Conservation (phyloP, 2,113 vertebrate species). For the Psittacula cyanocephala region DNA sequence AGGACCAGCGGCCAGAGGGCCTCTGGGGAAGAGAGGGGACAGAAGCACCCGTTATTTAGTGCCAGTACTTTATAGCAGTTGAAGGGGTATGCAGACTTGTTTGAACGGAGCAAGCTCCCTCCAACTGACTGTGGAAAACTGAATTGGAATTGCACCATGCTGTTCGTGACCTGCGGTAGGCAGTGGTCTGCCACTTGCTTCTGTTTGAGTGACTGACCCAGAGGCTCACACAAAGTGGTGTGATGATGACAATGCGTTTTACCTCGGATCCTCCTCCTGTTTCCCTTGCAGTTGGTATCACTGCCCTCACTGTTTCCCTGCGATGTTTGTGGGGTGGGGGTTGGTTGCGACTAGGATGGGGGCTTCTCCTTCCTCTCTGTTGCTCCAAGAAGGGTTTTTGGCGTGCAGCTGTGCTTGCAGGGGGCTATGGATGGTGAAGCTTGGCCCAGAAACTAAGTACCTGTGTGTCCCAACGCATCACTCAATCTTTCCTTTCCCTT, state of each 20-base stretch:
- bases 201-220: neutral
- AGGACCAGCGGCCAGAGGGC: no score
- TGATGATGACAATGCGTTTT: neutral
- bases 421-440: accelerated
- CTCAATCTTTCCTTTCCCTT: neutral
- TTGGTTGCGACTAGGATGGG: accelerated
- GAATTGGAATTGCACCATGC: accelerated
- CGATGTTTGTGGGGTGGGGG: accelerated
- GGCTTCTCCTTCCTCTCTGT: neutral
- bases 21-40: accelerated
- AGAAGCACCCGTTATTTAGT: accelerated
- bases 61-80: accelerated
- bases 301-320: no score
- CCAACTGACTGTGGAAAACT: accelerated
- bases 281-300: accelerated
- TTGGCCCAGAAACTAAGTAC: accelerated
- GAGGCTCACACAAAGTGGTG: no score
- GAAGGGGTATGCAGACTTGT: accelerated
- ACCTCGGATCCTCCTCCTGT: accelerated
- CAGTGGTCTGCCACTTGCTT: accelerated
- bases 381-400: accelerated
- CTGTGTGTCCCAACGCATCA: neutral
- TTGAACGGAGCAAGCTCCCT: no score
- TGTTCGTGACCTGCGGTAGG: neutral
- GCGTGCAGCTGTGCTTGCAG: no score